Evolutionary conservation across 2,797 vertebrate species (phyloP), one percentile per base, ranked within the genome.

Genomic region (Gallinago stenura): DNA sequence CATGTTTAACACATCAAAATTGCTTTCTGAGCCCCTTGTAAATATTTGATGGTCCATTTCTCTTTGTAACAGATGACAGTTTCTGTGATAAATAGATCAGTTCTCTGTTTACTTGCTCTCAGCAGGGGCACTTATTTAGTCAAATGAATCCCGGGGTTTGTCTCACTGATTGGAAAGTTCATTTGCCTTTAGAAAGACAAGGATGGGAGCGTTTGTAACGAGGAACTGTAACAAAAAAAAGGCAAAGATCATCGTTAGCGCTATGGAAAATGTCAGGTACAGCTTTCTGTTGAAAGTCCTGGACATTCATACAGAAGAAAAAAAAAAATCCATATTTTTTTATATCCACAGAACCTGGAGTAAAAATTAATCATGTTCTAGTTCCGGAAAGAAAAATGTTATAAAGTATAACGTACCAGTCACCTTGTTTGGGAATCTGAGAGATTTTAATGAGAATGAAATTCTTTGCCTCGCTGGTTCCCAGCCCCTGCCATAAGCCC

Each of bases 41-140:
- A 76, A 79, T 83, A 83, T 79, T 84, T 69, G 77, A 92, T 91
- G 66, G 77, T 80, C 72, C 78, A 19, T 57, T 91, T 80, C 83
- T 45, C 78, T 50, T 25, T 8, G 35, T 53, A 53, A 21, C 33
- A 73, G 80, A 65, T 51, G 62, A 12, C 45, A 33, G 51, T 61
- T 53, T 51, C 57, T 56, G 5, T 41, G 73, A 51, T 45, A 58
- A 90, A 81, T 50, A 75, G 31, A 86, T 22, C 46, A 7, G 26
- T 10, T 39, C 31, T 43, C 26, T 46, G 68, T 75, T 91, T 82
- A 21, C 68, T 77, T 10, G 43, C 81, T 65, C 82, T n/a, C 87
- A 64, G 83, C 84, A 68, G 76, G 92, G 64, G 19, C 45, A 18
- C 26, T 37, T 26, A 5, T 87, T 53, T 1, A 66, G 41, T 48